A percentile compares a stretch with the other conserved stretches of the same genome.
These are phyloP conservation scores for Oxycera nigricornis DNA, from an alignment of 2,888 invertebrate genomes.

Conservation along the genomic window DNA sequence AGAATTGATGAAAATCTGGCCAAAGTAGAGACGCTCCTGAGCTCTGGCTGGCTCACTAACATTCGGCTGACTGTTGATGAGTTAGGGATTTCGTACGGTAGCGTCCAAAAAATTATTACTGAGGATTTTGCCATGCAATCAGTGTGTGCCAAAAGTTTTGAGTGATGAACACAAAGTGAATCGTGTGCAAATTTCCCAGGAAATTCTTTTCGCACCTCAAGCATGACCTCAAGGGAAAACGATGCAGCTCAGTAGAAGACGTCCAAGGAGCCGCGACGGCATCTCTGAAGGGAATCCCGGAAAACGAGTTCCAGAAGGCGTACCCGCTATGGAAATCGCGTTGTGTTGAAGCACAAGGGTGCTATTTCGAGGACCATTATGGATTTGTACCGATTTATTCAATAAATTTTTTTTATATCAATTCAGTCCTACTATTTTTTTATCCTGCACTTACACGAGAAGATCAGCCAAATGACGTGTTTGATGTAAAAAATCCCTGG, in stretches of 20 bases:
- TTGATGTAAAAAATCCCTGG: too few species aligned
- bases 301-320: conserved; percentile 4
- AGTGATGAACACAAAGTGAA: neutral
- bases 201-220: neutral
- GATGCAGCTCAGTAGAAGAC: neutral
- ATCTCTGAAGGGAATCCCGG: conserved; percentile 4
- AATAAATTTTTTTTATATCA: too few species aligned
- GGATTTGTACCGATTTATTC: too few species aligned
- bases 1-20: neutral
- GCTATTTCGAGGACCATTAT: too few species aligned
- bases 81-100: conserved; percentile 9
- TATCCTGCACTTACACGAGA: too few species aligned
- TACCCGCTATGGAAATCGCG: neutral
- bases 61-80: conserved; percentile 2
- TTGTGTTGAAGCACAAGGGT: neutral
- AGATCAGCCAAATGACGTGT: too few species aligned
- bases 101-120: neutral
- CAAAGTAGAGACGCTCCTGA: neutral
- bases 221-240: neutral
- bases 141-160: neutral
- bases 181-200: neutral
- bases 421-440: too few species aligned
- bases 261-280: neutral
- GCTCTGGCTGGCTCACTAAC: neutral
- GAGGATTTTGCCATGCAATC: neutral